Percentiles rank a stretch among this genome's conserved stretches.
phyloP scores from a whole-genome alignment of 1,140 invertebrate genomes.

The Drosophila repletoides region DNA sequence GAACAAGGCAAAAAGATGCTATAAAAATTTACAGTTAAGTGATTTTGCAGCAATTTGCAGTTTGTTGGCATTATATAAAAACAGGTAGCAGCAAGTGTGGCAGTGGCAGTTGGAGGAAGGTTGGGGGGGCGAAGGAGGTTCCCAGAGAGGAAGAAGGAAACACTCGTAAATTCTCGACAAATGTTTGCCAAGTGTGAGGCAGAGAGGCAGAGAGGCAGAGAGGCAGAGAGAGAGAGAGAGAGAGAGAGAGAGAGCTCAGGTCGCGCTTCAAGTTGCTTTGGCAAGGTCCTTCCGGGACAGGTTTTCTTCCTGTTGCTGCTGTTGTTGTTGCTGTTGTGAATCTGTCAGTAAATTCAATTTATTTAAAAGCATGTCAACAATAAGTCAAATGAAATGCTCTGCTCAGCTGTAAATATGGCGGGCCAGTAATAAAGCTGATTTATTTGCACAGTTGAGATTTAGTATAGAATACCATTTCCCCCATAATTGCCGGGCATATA shows the following conservation, averaged over 20 bases:
- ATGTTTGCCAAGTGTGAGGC: constrained; percentile 48
- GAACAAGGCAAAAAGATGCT: constrained; percentile 37
- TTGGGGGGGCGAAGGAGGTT: neutral
- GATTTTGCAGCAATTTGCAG: constrained; percentile 69
- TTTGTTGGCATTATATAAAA: constrained; percentile 52
- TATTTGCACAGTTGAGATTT: constrained; percentile 53
- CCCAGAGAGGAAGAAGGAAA: neutral
- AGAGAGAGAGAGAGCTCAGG: no score
- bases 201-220: no score
- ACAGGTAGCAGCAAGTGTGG: constrained; percentile 26
- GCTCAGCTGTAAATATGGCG: constrained; percentile 59
- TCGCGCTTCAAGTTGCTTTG: neutral
- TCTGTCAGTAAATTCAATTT: constrained; percentile 63
- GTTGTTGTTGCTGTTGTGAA: neutral
- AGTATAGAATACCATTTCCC: no score
- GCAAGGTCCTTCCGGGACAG: neutral
- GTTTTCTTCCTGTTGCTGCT: constrained; percentile 12
- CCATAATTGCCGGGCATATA: constrained; percentile 32
- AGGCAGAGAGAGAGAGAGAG: no score
- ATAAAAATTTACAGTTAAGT: constrained; percentile 68
- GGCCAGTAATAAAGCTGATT: constrained; percentile 58
- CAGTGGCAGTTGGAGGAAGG: neutral
- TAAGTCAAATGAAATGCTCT: constrained; percentile 64
- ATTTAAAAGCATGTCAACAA: constrained; percentile 69
- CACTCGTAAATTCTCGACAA: constrained; percentile 58